These are phyloP conservation scores for Galaxea fascicularis DNA, from an alignment of 92 coral and sea anemone genomes.

Conservation along the genomic window DNA sequence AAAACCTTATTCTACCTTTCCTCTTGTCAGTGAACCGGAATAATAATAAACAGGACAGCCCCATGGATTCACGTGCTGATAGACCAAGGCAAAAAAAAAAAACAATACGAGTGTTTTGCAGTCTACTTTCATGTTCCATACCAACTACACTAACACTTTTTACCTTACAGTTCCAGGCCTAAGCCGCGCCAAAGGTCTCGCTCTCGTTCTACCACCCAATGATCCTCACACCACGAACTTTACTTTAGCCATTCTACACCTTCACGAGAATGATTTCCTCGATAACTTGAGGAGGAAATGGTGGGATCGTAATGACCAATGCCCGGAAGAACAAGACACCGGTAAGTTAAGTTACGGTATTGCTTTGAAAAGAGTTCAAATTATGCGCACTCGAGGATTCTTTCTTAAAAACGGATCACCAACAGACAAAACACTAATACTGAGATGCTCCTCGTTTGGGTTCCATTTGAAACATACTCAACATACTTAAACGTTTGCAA, in stretches of 20 bases:
- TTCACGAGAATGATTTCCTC: slow-evolving; percentile 65
- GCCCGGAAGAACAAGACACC: slow-evolving; percentile 19
- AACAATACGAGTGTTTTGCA: too few relatives aligned
- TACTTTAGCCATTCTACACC: slow-evolving; percentile 58
- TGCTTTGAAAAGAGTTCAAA: background rate
- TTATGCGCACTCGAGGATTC: background rate
- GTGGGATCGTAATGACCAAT: slow-evolving; percentile 37
- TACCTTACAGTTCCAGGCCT: slow-evolving; percentile 43
- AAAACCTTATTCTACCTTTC: too few relatives aligned
- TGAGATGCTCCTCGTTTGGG: too few relatives aligned
- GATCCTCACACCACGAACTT: slow-evolving; percentile 59
- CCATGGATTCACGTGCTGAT: too few relatives aligned
- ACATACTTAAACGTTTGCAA: too few relatives aligned
- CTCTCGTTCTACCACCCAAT: slow-evolving; percentile 42
- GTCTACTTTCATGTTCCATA: background rate
- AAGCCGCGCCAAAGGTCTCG: slow-evolving; percentile 41
- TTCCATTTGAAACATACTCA: too few relatives aligned
- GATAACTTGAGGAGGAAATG: slow-evolving; percentile 52
- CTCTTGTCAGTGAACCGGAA: too few relatives aligned
- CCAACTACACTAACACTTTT: background rate
- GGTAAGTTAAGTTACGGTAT: slow-evolving; percentile 25
- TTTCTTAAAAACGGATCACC: background rate
- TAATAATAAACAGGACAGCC: too few relatives aligned
- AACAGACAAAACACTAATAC: too few relatives aligned
- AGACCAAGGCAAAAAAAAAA: too few relatives aligned